Base-by-base conservation (phyloP, 2,888 invertebrate genomes). In the Tetragonisca angustula region DNA sequence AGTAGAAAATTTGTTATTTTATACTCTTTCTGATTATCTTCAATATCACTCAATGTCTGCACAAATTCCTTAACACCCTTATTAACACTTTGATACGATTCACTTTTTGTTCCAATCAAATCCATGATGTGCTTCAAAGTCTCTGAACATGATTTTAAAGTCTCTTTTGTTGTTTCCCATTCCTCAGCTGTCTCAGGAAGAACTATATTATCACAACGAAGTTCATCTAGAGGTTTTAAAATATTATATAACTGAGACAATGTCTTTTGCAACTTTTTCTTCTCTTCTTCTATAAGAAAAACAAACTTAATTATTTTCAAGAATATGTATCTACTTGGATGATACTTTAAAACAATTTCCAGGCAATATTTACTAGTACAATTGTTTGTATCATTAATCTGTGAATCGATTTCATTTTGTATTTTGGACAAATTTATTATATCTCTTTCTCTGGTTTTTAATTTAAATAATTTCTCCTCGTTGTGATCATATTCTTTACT, bases 171-270 rank as follows among this genome's bases (percentile, higher is more conserved):
- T 68, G 86, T 81, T 27, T 83, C 27, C 80, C 82, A 84, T 9
- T 89, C 88, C 21, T 88, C 84, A 1, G 74, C 36, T 17, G 88
- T 88, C 49, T 86, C 75, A 4, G 92, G 92, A 73, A 92, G 86
- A n/a, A 88, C 52, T 19, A 92, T 83, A 72, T 88, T 86, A 9
- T 88, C 79, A 72, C 91, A 92, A 13, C 75, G 86, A 19, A 92
- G 81, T 61, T 83, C 68, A 62, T 92, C 90, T 6, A 90, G 62
- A 17, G 88, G 87, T 73, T 86, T 75, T 1, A 92, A 69, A 50
- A 90, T 69, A 19, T 72, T 69, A 50, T 88, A 27, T 27, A 92
- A 79, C 21, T 86, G 83, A 1, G 64, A 74, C 4, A 91, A 62
- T 61, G 85, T 82, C 61, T 84, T 64, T 50, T 83, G 64, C 6